These are phyloP conservation scores for Nannoperca australis DNA, from an alignment of 2,797 vertebrate species.

Conservation along the genomic window DNA sequence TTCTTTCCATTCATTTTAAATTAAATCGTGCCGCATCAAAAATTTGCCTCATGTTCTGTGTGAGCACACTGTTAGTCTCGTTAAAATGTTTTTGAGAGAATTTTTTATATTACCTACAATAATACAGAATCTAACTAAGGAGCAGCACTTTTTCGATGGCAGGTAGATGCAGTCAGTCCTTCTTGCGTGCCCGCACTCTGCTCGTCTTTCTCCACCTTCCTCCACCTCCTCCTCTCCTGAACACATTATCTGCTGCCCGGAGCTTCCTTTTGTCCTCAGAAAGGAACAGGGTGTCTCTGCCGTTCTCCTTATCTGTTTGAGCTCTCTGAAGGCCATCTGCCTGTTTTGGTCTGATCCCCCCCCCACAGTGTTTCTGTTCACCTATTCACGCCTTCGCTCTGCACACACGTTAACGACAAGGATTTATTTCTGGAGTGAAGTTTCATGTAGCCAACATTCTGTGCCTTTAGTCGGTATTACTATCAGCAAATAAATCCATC, in stretches of 20 bases:
- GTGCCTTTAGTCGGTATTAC: neutral
- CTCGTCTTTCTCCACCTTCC: slow-evolving; percentile 17
- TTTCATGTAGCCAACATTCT: slow-evolving; percentile 12
- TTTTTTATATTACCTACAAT: too few relatives aligned
- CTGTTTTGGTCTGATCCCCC: slow-evolving; percentile 6
- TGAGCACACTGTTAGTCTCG: too few relatives aligned
- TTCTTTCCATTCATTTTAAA: too few relatives aligned
- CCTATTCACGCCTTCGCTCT: slow-evolving; percentile 6
- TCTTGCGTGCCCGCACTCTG: neutral
- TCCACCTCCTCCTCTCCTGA: slow-evolving; percentile 11
- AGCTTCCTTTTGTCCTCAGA: slow-evolving; percentile 46
- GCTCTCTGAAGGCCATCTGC: slow-evolving; percentile 40
- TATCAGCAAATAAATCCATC: slow-evolving; percentile 17
- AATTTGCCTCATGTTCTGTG: too few relatives aligned
- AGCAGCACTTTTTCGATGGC: neutral
- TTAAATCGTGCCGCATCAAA: too few relatives aligned
- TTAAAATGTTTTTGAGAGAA: too few relatives aligned
- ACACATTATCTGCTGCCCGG: slow-evolving; percentile 13
- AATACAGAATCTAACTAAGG: neutral
- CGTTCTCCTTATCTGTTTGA: slow-evolving; percentile 44
- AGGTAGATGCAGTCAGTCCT: neutral
- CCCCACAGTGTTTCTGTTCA: slow-evolving; percentile 21
- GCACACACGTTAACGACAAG: slow-evolving; percentile 5
- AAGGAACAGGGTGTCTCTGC: slow-evolving; percentile 41
- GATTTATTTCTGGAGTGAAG: slow-evolving; percentile 30